Evolutionary conservation across 2,888 invertebrate genomes (phyloP), one percentile per base, ranked within the genome.

Genomic region (Ormyrus rosae): DNA sequence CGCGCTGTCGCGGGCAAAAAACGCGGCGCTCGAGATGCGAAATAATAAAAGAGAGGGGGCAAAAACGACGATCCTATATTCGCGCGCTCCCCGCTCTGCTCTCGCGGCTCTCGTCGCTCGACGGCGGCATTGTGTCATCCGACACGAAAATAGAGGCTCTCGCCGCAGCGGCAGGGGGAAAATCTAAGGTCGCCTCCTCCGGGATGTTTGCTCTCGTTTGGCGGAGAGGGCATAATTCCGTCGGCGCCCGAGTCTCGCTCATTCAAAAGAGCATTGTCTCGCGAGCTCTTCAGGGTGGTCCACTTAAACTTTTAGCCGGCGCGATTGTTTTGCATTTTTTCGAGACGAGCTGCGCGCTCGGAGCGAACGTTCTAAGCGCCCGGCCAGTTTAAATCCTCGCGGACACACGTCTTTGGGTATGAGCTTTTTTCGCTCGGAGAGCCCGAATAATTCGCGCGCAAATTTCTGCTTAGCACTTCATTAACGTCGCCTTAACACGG

Each of bases 221-320:
- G 69, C 48, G 69, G 51, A 34, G 51, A 34, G 34, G 5, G 68
- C 60, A 72, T 78, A 72, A 78, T 64, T 78, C 78, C 78, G 72
- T 72, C 78, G 78, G 53, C 72, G 64, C 71, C 19, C 19, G 65
- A 10, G 19, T 60, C 70, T 19, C 55, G 46, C 45, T 53, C 80
- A n/a, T 69, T 75, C 80, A 80, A 74, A 70, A 64, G 80, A 13
- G 70, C 80, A 80, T 80, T 80, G 80, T 65, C 34, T 53, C 9
- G 11, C 50, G 6, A 6, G 34, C 45, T 4, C 73, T 50, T 19
- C 63, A 53, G 80, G 80, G 80, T 80, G 80, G 80, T 80, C 80
- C 80, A 60, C 70, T 75, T 75, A 74, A 69, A 55, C 68, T 67
- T 79, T 63, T 78, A 61, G 53, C 6, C 61, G 46, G 53, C 60